Evolutionary conservation across 2,113 vertebrate species (phyloP).

Genomic region (Nerophis ophidion): DNA sequence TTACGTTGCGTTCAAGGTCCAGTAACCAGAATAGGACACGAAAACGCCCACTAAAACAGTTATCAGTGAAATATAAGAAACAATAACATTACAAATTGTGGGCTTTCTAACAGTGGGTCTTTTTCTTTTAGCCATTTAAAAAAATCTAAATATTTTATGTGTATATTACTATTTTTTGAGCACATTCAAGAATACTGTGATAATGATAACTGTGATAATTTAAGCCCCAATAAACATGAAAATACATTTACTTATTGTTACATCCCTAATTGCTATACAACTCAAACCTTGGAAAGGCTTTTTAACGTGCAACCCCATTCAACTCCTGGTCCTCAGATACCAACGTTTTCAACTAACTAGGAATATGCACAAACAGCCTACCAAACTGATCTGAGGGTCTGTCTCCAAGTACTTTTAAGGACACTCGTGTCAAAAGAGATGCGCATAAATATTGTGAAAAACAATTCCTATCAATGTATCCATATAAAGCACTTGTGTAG

Average conservation of each 20-base stretch:
- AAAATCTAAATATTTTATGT: no score
- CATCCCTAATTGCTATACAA: constrained; percentile 65
- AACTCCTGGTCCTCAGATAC: constrained; percentile 58
- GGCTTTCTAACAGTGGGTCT: no score
- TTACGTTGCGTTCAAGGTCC: no score
- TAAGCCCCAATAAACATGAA: no score
- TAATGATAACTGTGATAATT: no score
- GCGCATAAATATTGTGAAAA: constrained; percentile 53
- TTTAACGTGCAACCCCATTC: constrained; percentile 67
- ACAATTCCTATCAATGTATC: constrained; percentile 66
- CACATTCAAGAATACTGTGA: no score
- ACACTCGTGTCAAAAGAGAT: constrained; percentile 49
- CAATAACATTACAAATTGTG: no score
- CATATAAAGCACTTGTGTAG: constrained; percentile 68
- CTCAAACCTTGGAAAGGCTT: constrained; percentile 56
- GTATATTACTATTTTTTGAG: no score
- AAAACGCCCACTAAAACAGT: no score
- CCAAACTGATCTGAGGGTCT: constrained; percentile 37
- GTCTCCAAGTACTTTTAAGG: constrained; percentile 58
- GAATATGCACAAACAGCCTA: constrained; percentile 51
- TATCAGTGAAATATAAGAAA: no score
- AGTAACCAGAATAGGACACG: no score
- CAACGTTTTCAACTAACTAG: constrained; percentile 47
- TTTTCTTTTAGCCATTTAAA: no score
- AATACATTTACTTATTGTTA: constrained; percentile 1